Evolutionary conservation across 2,113 vertebrate genomes (phyloP), one percentile per base, ranked within the genome.

Genomic region (Benitochromis conjunctus): DNA sequence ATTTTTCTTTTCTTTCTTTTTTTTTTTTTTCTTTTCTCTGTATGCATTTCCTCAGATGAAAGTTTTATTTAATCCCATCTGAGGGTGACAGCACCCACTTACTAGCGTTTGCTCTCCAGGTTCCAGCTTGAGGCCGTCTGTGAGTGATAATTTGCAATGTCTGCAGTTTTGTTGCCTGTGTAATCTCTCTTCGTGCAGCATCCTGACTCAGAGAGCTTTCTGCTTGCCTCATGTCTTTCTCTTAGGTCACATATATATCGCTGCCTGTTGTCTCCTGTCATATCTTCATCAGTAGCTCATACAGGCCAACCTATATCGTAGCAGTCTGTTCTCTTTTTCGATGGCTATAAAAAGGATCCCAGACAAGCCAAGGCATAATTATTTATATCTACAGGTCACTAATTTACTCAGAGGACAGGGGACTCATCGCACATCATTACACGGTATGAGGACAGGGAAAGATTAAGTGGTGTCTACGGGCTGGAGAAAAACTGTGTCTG

Each of bases 191-290:
- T n/a, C 14, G 81, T 79, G 82, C 56, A 66, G 58, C 10, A 53
- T 46, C 24, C 79, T 78, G 76, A 93, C 66, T 91, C 86, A 76
- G 86, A 87, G n/a, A 58, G 78, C 81, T 89, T 92, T 92, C 81
- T 92, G 92, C 91, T 92, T 76, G 64, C 88, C 78, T 92, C 85
- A 58, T 58, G 82, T 88, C 86, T 83, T 64, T 84, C 82, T 80
- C 2, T 89, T 58, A 71, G 80, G 66, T 93, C 85, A 71, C 76
- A 91, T 85, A 53, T 90, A 80, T 82, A 34, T 88, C 6, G 78
- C 29, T 86, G 86, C 48, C 69, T 43, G 9, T 64, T 82, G 41
- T 85, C 71, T 85, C 53, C 53, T 79, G 66, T 88, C 82, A 83
- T 92, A 62, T 90, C 34, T 51, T 90, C 78, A 92, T 91, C 80